Base-by-base conservation (phyloP, 2,797 vertebrate species). In the Dryobates pubescens region DNA sequence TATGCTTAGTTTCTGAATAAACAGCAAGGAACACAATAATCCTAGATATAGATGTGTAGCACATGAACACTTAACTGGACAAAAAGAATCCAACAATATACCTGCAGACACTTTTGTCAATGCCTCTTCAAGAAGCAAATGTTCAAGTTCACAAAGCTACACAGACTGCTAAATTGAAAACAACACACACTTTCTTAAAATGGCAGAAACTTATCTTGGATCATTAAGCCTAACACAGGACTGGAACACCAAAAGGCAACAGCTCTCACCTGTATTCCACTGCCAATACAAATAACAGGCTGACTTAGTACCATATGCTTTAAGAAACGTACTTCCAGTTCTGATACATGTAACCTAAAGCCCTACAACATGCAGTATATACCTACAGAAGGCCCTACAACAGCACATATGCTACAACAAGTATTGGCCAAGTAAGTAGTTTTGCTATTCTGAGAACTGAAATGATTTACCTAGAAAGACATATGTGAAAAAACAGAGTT, bases 321-420 rank as follows among this genome's bases (percentile, higher is more conserved):
- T 10, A 70, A 29, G 58, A 74, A 76, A 24, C 5, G 3, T 32
- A 32, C 26, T 61, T 26, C 54, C 30, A 29, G 17, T 36, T 74
- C 4, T 59, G 12, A 34, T 5, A 24, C 0, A 0, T 3, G 2
- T 3, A 81, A 62, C 0, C 0, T 5, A 18, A 56, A 62, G 49
- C 24, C 24, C 43, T 29, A 30, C 7, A 36, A 71, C 7, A 61
- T 0, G 0, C 3, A 74, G 34, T 7, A 23, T 4, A 32, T 7
- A 29, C 0, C 0, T 2, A 56, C 0, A 1, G 2, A 6, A 67
- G 43, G 30, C 10, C 22, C 36, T 59, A 34, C 18, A 18, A 53
- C 2, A 80, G 17, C 69, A 54, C 5, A 58, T 17, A 36, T 7
- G 3, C n/a, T 64, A n/a, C 10, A 71, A 51, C 2, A 49, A 73